Percentiles rank a stretch among this genome's conserved stretches.
phyloP scores from a whole-genome alignment of 2,113 vertebrate species.

The Monarcha castaneiventris region DNA sequence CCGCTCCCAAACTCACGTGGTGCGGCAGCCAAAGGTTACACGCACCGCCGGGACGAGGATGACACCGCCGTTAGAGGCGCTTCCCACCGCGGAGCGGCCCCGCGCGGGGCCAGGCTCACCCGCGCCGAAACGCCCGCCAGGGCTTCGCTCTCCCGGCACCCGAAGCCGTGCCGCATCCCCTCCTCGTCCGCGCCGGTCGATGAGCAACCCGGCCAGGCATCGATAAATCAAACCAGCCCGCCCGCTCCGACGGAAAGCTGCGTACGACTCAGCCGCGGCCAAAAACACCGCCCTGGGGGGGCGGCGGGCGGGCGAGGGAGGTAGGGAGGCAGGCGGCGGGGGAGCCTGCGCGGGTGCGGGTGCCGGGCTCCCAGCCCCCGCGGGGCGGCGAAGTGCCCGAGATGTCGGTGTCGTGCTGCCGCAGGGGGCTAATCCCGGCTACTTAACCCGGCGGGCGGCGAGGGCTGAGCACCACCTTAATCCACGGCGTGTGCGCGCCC shows the following conservation, averaged over 20 bases:
- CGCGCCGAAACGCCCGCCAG: background rate
- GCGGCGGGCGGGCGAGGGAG: background rate
- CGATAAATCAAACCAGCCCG: conserved; percentile 5
- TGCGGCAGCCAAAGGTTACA: conserved; percentile 39
- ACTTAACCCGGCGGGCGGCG: conserved; percentile 40
- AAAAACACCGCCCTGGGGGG: background rate
- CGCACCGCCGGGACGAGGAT: background rate
- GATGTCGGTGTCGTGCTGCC: conserved; percentile 18
- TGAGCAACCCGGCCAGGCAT: background rate
- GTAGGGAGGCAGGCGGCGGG: background rate
- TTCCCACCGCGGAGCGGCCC: background rate
- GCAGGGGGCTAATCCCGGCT: conserved; percentile 31
- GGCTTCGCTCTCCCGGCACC: background rate
- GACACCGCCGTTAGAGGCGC: background rate
- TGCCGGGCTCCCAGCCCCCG: background rate
- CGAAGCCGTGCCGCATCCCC: background rate
- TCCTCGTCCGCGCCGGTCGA: background rate
- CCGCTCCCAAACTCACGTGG: conserved; percentile 32
- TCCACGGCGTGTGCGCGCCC: background rate
- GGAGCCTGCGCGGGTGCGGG: background rate
- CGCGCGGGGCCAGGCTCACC: background rate
- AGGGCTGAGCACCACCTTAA: conserved; percentile 6
- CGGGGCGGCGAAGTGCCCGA: background rate
- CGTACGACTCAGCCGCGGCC: background rate
- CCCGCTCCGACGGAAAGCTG: background rate